phyloP scores from a whole-genome alignment of 2,888 invertebrate genomes.

The Agrotis clavis region DNA sequence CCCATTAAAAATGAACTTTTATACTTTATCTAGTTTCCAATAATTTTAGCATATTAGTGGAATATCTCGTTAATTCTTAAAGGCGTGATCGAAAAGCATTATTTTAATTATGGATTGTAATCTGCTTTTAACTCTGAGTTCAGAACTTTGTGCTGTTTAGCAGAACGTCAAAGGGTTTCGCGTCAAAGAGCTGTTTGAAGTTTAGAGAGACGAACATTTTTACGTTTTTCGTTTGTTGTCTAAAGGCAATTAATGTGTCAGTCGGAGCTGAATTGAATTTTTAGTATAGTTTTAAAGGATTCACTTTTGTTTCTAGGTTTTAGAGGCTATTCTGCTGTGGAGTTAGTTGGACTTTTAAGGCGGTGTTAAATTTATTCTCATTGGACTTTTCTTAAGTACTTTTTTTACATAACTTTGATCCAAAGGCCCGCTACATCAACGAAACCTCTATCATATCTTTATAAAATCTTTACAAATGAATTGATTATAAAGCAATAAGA shows the following conservation, averaged over 20 bases:
- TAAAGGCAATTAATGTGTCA: slow-evolving; percentile 57
- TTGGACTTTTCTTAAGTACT: neutral
- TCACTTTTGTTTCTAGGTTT: slow-evolving; percentile 20
- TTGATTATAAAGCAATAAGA: too few relatives aligned
- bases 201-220: slow-evolving; percentile 48
- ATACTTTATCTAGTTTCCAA: slow-evolving; percentile 41
- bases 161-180: slow-evolving; percentile 70
- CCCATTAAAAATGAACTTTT: slow-evolving; percentile 44
- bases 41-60: slow-evolving; percentile 28
- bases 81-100: slow-evolving; percentile 49
- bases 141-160: slow-evolving; percentile 73
- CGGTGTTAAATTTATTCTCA: neutral
- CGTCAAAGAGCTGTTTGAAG: slow-evolving; percentile 62
- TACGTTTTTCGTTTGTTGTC: slow-evolving; percentile 48
- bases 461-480: too few relatives aligned
- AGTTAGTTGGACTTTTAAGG: neutral
- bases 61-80: slow-evolving; percentile 19
- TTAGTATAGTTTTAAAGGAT: slow-evolving; percentile 17
- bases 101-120: slow-evolving; percentile 85
- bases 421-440: neutral
- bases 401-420: neutral
- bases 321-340: slow-evolving; percentile 18
- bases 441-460: too few relatives aligned
- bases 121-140: slow-evolving; percentile 76
- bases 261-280: slow-evolving; percentile 19